Conservation (phyloP, 35 echinoderm and acorn worm species). For the Amphiura filiformis region DNA sequence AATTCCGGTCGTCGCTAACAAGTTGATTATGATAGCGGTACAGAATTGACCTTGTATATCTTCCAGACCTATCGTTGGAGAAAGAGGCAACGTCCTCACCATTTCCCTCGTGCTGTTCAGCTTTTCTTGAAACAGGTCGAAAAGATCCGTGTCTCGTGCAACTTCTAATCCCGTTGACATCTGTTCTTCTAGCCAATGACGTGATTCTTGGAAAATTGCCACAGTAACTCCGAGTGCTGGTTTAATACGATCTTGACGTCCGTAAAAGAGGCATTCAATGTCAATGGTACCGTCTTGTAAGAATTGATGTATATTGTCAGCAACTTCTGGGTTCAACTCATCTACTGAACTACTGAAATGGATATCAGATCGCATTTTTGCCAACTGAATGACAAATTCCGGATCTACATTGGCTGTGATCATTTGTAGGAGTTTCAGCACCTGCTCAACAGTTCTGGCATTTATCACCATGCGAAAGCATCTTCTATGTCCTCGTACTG, state of each 20-base stretch:
- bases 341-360: not conserved
- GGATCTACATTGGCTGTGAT: not conserved
- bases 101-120: not conserved
- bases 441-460: not conserved
- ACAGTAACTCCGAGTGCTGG: not conserved
- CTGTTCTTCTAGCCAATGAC: not conserved
- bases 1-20: not conserved
- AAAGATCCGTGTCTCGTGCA: not conserved
- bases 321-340: not conserved
- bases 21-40: not conserved
- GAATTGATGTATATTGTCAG: not conserved
- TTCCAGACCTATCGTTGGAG: not conserved
- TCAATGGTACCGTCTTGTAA: not conserved
- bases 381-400: not conserved
- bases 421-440: not conserved
- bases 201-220: not conserved
- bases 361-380: constrained; percentile 3
- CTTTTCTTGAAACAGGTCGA: not conserved
- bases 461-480: constrained; percentile 10
- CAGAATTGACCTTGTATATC: not conserved
- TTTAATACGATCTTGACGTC: not conserved
- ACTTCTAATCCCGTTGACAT: not conserved
- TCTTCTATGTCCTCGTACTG: too few relatives aligned
- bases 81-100: constrained; percentile 13
- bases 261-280: not conserved